Evolutionary conservation across 2,888 invertebrate genomes (phyloP).

Genomic region (Drosophila longiperda): DNA sequence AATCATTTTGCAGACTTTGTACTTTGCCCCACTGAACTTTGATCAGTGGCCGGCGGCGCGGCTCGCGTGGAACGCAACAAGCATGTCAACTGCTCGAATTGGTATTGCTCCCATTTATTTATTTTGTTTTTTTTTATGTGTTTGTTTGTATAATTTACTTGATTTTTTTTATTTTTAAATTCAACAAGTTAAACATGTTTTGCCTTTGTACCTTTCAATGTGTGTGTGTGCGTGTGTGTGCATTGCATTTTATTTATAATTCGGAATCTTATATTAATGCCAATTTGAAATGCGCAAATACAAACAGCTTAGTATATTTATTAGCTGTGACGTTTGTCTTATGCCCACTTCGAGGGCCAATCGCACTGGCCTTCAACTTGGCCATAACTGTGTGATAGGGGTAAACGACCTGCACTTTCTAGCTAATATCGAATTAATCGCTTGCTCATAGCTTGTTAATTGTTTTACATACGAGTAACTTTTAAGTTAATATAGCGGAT

Average conservation of each 20-base stretch:
- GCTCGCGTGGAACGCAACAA: constrained; percentile 44
- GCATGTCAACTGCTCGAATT: constrained; percentile 53
- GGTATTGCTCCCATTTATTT: constrained; percentile 29
- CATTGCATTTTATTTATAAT: constrained; percentile 58
- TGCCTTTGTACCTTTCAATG: constrained; percentile 8
- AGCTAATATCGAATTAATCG: background rate
- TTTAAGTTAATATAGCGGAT: background rate
- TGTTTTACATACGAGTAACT: background rate
- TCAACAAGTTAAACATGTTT: constrained; percentile 38
- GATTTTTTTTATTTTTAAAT: constrained; percentile 36
- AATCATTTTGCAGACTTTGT: constrained; percentile 78
- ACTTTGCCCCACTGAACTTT: constrained; percentile 82
- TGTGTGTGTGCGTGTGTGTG: constrained; percentile 3
- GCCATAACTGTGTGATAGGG: background rate
- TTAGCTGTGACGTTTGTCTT: background rate
- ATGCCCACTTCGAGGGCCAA: background rate
- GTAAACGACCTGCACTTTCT: background rate
- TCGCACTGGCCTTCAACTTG: constrained; percentile 40
- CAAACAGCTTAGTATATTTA: constrained; percentile 4
- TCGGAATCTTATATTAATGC: constrained; percentile 49
- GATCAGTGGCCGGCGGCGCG: constrained; percentile 56
- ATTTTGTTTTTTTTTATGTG: constrained; percentile 5
- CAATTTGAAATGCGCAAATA: constrained; percentile 58
- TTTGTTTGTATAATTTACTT: constrained; percentile 38
- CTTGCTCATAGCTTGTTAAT: background rate